Evolutionary conservation across 2,888 invertebrate genomes (phyloP).

Genomic region (Thymelicus sylvestris): DNA sequence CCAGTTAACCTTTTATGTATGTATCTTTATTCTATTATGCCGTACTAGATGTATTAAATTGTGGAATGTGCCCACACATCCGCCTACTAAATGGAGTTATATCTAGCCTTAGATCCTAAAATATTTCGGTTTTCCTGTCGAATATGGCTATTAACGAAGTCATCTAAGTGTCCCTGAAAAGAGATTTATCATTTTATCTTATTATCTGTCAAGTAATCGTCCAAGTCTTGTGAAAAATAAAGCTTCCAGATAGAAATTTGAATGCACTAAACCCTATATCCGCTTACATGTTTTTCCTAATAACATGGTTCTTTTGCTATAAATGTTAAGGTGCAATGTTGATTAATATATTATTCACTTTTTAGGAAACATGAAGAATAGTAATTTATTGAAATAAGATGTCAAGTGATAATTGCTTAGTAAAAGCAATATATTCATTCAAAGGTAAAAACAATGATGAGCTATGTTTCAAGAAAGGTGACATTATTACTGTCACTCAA

Average conservation of each 20-base stretch:
- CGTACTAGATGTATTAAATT: not conserved
- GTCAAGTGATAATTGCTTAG: conserved; percentile 87
- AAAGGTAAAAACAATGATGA: conserved; percentile 99
- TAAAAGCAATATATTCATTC: conserved; percentile 96
- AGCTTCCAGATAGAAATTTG: not conserved
- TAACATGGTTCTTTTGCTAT: not conserved
- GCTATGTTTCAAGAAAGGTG: conserved; percentile 97
- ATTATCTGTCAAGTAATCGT: not conserved
- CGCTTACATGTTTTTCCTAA: conserved; percentile 8
- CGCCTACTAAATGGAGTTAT: not conserved
- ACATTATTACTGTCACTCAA: conserved; percentile 98
- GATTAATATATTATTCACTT: conserved; percentile 12
- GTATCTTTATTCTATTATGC: conserved; percentile 3
- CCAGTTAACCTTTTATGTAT: conserved; percentile 8
- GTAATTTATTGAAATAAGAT: conserved; percentile 71
- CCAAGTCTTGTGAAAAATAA: too few relatives aligned
- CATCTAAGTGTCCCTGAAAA: not conserved
- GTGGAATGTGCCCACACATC: conserved; percentile 1
- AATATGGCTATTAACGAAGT: not conserved
- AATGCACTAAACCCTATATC: not conserved
- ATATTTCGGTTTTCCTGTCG: conserved; percentile 11
- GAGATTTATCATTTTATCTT: not conserved
- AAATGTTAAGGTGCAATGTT: not conserved
- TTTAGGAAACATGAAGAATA: conserved; percentile 56
- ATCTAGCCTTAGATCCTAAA: conserved; percentile 8